Evolutionary conservation across 35 echinoderm and acorn worm species (phyloP).

Genomic region (Diadema setosum): DNA sequence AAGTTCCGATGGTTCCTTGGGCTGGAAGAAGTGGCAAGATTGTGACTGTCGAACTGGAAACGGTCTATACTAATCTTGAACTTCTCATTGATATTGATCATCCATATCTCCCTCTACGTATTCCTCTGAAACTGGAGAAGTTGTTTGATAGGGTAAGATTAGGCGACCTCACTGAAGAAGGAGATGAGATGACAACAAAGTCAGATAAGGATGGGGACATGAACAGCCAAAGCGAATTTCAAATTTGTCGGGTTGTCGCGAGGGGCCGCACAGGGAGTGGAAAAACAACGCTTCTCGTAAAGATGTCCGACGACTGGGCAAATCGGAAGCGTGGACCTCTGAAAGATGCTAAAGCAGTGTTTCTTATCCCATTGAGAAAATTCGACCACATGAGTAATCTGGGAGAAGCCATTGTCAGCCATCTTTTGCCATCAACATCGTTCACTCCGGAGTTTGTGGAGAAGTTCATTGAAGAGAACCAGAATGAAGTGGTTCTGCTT

Average conservation of each 20-base stretch:
- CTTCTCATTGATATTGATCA: slow-evolving; percentile 4
- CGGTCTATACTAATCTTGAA: slow-evolving; percentile 27
- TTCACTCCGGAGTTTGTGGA: not conserved
- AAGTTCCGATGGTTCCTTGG: slow-evolving; percentile 40
- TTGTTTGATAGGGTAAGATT: not conserved
- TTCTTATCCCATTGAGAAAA: slow-evolving; percentile 32
- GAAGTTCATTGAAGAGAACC: slow-evolving; percentile 13
- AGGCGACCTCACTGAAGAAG: not conserved
- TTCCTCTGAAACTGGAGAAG: not conserved
- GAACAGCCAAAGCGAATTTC: not conserved
- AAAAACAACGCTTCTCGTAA: slow-evolving; percentile 41
- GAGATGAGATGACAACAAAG: not conserved
- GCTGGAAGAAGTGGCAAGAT: not conserved
- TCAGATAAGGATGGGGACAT: too few relatives aligned
- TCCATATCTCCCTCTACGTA: slow-evolving; percentile 20
- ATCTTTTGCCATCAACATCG: slow-evolving; percentile 6
- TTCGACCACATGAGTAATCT: slow-evolving; percentile 29
- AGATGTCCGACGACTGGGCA: slow-evolving; percentile 25
- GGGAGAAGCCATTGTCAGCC: slow-evolving; percentile 29
- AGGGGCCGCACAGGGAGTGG: slow-evolving; percentile 40
- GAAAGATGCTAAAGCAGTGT: not conserved
- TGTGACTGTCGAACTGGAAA: not conserved
- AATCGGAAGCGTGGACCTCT: not conserved
- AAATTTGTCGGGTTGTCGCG: not conserved
- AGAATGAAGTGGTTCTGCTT: slow-evolving; percentile 29